Conservation (phyloP, 2,113 vertebrate species). For the Hystrix cristata region DNA sequence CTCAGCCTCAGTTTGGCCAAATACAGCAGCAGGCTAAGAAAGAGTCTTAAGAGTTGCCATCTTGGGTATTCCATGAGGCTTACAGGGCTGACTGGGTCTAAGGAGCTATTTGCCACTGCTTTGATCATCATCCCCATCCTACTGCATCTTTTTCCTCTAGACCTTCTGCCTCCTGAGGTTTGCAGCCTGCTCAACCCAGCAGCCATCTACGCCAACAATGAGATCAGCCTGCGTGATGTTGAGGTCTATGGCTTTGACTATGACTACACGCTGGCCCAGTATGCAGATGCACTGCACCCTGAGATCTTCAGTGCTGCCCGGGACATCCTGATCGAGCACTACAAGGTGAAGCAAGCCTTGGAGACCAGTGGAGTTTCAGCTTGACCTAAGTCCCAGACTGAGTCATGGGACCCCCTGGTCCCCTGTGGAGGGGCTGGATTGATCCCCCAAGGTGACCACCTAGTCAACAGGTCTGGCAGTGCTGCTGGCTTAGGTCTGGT, state of each 20-base stretch:
- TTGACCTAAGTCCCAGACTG: not conserved
- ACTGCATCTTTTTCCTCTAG: slow-evolving; percentile 75
- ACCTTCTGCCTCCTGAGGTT: slow-evolving; percentile 91
- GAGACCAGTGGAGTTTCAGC: too few species aligned
- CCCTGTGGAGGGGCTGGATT: not conserved
- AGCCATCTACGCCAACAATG: slow-evolving; percentile 91
- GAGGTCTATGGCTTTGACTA: slow-evolving; percentile 93
- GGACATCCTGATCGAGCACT: slow-evolving; percentile 91
- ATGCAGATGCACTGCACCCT: slow-evolving; percentile 89
- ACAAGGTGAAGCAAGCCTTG: slow-evolving; percentile 86
- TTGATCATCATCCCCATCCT: not conserved
- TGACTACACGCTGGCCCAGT: slow-evolving; percentile 91
- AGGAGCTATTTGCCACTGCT: not conserved
- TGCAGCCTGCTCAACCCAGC: slow-evolving; percentile 91
- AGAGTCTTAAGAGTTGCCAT: not conserved
- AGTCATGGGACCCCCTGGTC: not conserved
- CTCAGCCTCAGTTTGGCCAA: not conserved
- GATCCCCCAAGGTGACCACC: not conserved
- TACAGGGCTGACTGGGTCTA: not conserved
- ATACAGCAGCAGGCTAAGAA: not conserved
- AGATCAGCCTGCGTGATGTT: slow-evolving; percentile 90
- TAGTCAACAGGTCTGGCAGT: not conserved
- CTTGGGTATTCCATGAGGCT: not conserved
- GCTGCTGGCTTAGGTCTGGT: not conserved
- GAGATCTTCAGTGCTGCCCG: slow-evolving; percentile 91